A percentile compares a stretch with the other conserved stretches of the same genome.
Conservation (phyloP, 2,113 vertebrate species). For the Stegostoma tigrinum region DNA sequence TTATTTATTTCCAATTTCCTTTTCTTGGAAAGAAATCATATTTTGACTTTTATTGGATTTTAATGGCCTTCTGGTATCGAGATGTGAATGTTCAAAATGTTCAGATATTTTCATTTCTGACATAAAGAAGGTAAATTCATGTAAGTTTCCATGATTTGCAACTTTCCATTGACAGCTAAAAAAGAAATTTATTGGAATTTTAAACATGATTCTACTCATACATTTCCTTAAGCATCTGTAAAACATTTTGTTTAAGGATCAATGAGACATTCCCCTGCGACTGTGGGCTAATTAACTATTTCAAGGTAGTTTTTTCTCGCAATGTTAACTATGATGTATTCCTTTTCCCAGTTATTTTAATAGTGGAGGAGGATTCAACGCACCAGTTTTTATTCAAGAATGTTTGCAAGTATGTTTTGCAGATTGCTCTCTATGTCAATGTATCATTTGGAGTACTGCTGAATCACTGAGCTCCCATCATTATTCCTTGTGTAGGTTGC, state of each 20-base stretch:
- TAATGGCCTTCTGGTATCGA: not conserved
- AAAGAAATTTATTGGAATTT: not conserved
- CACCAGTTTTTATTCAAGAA: not conserved
- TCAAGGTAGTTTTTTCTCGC: not conserved
- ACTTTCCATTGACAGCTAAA: not conserved
- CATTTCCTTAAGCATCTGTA: no score
- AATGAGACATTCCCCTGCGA: not conserved
- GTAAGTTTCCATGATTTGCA: not conserved
- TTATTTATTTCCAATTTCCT: not conserved
- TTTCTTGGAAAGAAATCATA: not conserved
- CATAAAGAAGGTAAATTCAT: not conserved
- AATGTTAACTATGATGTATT: not conserved
- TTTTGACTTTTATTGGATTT: not conserved
- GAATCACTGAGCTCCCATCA: not conserved
- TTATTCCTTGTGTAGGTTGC: not conserved
- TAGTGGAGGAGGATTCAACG: not conserved
- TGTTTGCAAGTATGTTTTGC: not conserved
- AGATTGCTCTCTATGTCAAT: not conserved
- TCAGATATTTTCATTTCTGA: not conserved
- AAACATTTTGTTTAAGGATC: not conserved
- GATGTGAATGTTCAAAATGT: not conserved
- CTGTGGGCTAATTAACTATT: not conserved
- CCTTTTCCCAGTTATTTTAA: not conserved
- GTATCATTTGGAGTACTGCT: not conserved
- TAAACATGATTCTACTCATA: not conserved